These are phyloP conservation scores for Nebria brevicollis DNA, from an alignment of 2,888 invertebrate genomes.

Conservation along the genomic window DNA sequence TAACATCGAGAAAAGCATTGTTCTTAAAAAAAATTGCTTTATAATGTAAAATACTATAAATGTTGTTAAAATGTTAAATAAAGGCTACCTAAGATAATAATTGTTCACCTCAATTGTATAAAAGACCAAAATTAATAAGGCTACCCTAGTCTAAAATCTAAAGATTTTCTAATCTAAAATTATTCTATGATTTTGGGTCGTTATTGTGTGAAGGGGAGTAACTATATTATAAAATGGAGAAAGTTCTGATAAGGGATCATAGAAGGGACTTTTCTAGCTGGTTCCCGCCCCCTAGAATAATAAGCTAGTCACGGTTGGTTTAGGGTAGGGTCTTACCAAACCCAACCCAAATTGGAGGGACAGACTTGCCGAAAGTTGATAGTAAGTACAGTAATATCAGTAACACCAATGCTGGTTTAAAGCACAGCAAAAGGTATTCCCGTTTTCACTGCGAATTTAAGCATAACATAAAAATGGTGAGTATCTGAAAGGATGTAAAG, in stretches of 20 bases:
- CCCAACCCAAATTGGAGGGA: conserved; percentile 30
- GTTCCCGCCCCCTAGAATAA: conserved; percentile 26
- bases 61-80: no score
- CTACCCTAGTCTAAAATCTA: no score
- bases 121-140: no score
- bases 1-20: no score
- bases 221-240: not conserved
- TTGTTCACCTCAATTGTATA: no score
- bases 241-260: not conserved
- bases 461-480: not conserved
- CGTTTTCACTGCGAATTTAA: conserved; percentile 40
- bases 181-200: not conserved
- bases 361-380: conserved; percentile 22
- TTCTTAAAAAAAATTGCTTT: no score
- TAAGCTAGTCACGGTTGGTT: conserved; percentile 26
- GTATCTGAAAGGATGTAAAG: not conserved
- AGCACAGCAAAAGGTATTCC: conserved; percentile 35
- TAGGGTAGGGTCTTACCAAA: conserved; percentile 25
- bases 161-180: no score
- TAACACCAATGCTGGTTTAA: conserved; percentile 38
- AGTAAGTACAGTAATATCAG: conserved; percentile 42
- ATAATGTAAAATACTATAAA: no score
- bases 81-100: no score
- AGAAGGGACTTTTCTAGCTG: conserved; percentile 9
- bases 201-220: not conserved